Conservation (phyloP, 1,140 invertebrate genomes). For the Dendroctonus ponderosae region DNA sequence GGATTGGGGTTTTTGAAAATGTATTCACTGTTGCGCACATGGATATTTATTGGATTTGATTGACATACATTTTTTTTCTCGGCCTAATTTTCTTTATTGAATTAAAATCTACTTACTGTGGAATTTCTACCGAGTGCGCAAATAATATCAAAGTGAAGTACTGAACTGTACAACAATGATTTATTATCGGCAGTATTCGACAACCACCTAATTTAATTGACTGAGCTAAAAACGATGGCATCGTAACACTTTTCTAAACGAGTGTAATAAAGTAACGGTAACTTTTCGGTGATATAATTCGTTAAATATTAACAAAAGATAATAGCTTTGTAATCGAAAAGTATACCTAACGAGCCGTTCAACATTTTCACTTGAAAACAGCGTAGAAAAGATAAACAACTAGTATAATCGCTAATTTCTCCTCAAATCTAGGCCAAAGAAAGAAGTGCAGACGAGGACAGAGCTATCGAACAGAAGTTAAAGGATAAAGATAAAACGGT, state of each 20-base stretch:
- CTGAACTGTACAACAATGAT: too few relatives aligned
- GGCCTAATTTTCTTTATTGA: too few relatives aligned
- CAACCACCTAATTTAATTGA: background rate
- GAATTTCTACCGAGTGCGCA: too few relatives aligned
- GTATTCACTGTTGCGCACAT: too few relatives aligned
- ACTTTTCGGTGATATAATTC: conserved; percentile 35
- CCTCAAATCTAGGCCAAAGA: conserved; percentile 42
- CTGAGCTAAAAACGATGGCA: background rate
- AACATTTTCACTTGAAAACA: conserved; percentile 41
- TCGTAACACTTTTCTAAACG: conserved; percentile 29
- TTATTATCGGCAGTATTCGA: too few relatives aligned
- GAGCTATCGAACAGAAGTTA: conserved; percentile 32
- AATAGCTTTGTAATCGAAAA: conserved; percentile 31
- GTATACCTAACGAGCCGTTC: conserved; percentile 26
- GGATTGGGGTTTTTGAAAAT: too few relatives aligned
- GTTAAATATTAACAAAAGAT: conserved; percentile 27
- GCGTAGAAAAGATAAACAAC: conserved; percentile 39
- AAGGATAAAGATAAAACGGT: conserved; percentile 40
- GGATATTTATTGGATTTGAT: too few relatives aligned
- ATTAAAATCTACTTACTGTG: too few relatives aligned
- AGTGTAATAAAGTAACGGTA: conserved; percentile 30
- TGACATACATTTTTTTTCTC: too few relatives aligned
- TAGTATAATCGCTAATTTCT: conserved; percentile 43
- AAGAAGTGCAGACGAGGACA: conserved; percentile 36
- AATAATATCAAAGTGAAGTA: too few relatives aligned